These are phyloP conservation scores for Falco naumanni DNA, from an alignment of 2,797 vertebrate genomes.

Conservation along the genomic window DNA sequence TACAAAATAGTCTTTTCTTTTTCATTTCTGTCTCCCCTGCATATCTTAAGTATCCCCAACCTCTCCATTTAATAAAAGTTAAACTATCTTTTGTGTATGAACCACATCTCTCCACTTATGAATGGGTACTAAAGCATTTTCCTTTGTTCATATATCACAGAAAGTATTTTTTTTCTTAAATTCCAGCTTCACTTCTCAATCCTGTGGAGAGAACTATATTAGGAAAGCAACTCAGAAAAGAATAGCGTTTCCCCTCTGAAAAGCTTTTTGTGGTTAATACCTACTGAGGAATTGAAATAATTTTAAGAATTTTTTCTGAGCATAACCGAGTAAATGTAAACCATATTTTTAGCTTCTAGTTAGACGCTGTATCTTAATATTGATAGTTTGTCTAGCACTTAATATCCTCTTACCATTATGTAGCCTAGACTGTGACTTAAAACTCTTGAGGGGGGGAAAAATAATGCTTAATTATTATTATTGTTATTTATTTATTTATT, in stretches of 20 bases:
- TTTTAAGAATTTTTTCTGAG: not conserved
- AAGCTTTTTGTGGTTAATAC: conserved; percentile 6
- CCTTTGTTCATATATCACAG: not conserved
- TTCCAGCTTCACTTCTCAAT: not conserved
- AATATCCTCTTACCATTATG: not conserved
- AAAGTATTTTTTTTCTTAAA: not conserved
- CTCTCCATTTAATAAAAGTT: conserved; percentile 1
- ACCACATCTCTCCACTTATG: not conserved
- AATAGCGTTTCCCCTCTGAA: not conserved
- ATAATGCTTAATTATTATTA: not conserved
- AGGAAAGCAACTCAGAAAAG: not conserved
- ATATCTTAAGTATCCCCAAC: not conserved
- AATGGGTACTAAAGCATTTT: not conserved
- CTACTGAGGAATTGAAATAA: conserved; percentile 6
- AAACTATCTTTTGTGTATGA: not conserved
- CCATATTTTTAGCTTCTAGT: not conserved
- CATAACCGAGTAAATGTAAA: not conserved
- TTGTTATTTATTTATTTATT: not conserved
- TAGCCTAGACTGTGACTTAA: not conserved
- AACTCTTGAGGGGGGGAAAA: not conserved
- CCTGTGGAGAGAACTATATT: conserved; percentile 23
- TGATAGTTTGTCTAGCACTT: not conserved
- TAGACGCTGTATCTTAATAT: not conserved
- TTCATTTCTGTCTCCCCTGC: not conserved
- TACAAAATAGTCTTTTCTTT: not conserved